Conservation (phyloP, 2,113 vertebrate genomes). For the Nannospalax galili region DNA sequence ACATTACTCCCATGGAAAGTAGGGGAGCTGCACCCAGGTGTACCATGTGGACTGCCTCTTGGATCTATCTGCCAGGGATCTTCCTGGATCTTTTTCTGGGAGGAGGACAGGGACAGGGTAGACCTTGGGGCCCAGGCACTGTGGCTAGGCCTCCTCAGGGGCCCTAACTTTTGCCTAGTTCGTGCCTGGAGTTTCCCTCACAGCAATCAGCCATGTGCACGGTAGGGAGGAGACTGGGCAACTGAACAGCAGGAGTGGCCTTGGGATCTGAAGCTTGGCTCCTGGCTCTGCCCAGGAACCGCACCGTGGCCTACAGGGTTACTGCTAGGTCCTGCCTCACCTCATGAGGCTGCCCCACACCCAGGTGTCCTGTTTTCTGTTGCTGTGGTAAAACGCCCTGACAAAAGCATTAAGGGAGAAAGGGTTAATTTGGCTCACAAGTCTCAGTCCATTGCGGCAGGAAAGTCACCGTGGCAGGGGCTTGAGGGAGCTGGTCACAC, state of each 20-base stretch:
- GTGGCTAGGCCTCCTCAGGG: background rate
- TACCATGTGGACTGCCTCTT: background rate
- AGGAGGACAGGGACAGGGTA: background rate
- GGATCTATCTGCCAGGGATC: background rate
- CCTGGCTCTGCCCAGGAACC: background rate
- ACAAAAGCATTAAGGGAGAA: background rate
- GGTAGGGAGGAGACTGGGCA: background rate
- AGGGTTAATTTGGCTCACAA: background rate
- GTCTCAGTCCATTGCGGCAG: background rate
- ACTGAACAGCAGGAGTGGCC: background rate
- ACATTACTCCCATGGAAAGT: background rate
- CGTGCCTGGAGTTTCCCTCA: accelerated
- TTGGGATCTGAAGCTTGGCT: background rate
- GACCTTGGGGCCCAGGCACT: background rate
- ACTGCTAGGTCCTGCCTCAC: background rate
- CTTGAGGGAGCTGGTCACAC: background rate
- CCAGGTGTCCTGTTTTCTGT: background rate
- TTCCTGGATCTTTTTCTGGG: background rate
- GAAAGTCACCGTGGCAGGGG: no score
- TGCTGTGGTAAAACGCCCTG: background rate
- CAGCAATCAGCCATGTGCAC: background rate
- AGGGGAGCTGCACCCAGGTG: no score
- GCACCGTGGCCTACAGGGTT: background rate
- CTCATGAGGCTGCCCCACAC: no score
- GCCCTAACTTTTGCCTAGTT: background rate